phyloP scores from a whole-genome alignment of 2,888 invertebrate genomes.

The Eilema caniola region DNA sequence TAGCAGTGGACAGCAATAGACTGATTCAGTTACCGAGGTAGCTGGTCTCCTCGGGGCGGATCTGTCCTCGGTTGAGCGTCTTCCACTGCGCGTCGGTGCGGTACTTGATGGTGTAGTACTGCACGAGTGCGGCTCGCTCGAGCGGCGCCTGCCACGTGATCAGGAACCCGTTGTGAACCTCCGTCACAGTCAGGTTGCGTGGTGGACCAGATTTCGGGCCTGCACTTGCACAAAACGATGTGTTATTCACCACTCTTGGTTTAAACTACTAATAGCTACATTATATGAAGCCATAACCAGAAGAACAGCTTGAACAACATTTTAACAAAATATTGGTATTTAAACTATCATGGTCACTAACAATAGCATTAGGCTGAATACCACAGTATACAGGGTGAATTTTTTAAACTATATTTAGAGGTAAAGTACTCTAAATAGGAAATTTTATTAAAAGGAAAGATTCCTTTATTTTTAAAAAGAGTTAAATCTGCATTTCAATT shows the following conservation, averaged over 20 bases:
- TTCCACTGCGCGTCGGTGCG: slow-evolving; percentile 96
- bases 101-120: slow-evolving; percentile 97
- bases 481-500: no score
- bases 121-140: slow-evolving; percentile 93
- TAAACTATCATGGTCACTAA: no score
- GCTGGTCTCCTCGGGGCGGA: slow-evolving; percentile 95
- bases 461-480: no score
- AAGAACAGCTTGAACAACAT: not conserved
- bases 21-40: slow-evolving; percentile 89
- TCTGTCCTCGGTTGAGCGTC: slow-evolving; percentile 94
- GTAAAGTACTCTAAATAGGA: no score
- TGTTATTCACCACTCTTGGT: not conserved
- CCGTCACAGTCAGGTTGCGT: slow-evolving; percentile 95
- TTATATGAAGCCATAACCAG: not conserved
- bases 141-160: slow-evolving; percentile 96
- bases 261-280: not conserved
- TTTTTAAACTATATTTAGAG: no score
- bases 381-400: no score
- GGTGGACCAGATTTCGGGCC: slow-evolving; percentile 97
- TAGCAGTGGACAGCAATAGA: not conserved
- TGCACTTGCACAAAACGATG: slow-evolving; percentile 63
- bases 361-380: no score
- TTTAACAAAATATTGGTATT: not conserved
- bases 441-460: no score
- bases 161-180: slow-evolving; percentile 95